Percentiles rank a stretch among this genome's conserved stretches.
phyloP scores from a whole-genome alignment of 2,888 invertebrate species.

The Drosophila gaucha region DNA sequence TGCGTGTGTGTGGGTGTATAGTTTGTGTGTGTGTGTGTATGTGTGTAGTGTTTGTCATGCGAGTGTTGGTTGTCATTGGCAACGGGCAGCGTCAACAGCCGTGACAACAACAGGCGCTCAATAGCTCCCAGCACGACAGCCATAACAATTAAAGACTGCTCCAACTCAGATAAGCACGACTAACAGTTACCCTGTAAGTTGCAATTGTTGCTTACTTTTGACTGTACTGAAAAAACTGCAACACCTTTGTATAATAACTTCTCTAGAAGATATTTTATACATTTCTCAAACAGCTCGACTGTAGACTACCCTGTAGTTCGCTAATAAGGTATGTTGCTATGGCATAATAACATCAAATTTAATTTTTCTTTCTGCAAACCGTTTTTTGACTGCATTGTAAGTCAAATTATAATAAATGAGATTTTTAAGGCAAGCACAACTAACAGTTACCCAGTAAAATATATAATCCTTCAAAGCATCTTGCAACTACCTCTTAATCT shows the following conservation, averaged over 20 bases:
- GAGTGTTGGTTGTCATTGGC: constrained; percentile 72
- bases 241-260: neutral
- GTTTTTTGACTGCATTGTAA: neutral
- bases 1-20: constrained; percentile 33
- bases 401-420: neutral
- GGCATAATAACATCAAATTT: neutral
- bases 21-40: constrained; percentile 20
- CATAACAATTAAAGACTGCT: constrained; percentile 36
- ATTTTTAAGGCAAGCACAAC: neutral
- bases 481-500: neutral
- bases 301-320: neutral
- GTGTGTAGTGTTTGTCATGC: constrained; percentile 48
- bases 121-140: constrained; percentile 32
- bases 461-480: neutral
- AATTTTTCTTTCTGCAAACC: neutral
- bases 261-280: neutral
- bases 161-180: neutral
- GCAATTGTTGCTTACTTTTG: no score
- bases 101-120: constrained; percentile 63
- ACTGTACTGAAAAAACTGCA: no score
- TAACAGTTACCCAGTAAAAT: neutral
- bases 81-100: constrained; percentile 69
- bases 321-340: no score
- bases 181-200: neutral
- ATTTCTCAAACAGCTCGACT: neutral